Evolutionary conservation across 1,140 invertebrate species (phyloP), one percentile per base, ranked within the genome.

Genomic region (Eubasilissa regina): DNA sequence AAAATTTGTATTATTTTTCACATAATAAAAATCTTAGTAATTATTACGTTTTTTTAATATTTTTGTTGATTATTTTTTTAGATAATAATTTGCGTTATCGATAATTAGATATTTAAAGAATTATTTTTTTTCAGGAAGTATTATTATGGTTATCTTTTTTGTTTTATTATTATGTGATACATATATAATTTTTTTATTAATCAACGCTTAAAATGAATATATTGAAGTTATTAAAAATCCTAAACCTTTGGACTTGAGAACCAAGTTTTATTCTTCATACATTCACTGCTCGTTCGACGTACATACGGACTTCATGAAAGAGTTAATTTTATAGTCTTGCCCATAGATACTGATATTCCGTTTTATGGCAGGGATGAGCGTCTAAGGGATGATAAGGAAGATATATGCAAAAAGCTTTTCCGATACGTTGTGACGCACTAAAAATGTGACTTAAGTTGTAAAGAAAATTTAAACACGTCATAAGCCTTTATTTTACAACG

Each of bases 241-340:
- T n/a, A 56, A n/a, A n/a, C n/a, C 17, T 56, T 4, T 17, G 53
- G 17, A 4, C n/a, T 56, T n/a, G n/a, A 1, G n/a, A 1, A 17
- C 17, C 53, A 17, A 56, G n/a, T 56, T n/a, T 56, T 17, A 17
- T 17, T n/a, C 3, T 17, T 1, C 13, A 7, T 7, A 56, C 53
- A 56, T 15, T 56, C n/a, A 15, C 1, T 51, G 48, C 15, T n/a
- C n/a, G n/a, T n/a, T n/a, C n/a, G n/a, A 35, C 25, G 6, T 35
- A 35, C 25, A 15, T 58, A 21, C 17, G 17, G 21, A 58, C 17
- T 58, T 58, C 55, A 15, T 45, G 15, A 66, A 66, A 47, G 35
- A 66, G 21, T 47, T 66, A 66, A 66, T 66, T 66, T 66, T 66
- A 66, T 66, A 47, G 43, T 19, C 55, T 58, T 58, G 1, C 55